Evolutionary conservation across 1,140 invertebrate species (phyloP).

Genomic region (Eriosoma lanigerum): DNA sequence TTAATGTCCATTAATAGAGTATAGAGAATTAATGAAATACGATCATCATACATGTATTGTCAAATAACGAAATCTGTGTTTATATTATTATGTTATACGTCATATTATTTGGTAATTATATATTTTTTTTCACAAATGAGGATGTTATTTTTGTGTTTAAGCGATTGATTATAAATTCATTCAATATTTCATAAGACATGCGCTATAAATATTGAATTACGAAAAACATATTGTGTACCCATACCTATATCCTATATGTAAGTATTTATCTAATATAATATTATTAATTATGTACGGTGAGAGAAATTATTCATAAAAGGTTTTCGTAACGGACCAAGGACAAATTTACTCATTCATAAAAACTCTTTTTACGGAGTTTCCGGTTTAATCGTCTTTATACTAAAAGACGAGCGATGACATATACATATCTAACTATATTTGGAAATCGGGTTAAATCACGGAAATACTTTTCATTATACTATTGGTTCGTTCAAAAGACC

Average conservation of each 20-base stretch:
- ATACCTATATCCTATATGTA: neutral
- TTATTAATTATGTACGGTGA: neutral
- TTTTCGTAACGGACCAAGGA: slow-evolving; percentile 29
- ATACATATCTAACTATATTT: neutral
- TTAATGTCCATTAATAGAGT: too few species aligned
- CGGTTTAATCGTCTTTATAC: slow-evolving; percentile 19
- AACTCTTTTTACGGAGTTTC: slow-evolving; percentile 33
- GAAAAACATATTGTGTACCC: neutral
- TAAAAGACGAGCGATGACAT: slow-evolving; percentile 1
- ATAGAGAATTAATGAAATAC: too few species aligned
- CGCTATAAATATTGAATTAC: neutral
- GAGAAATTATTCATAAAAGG: slow-evolving; percentile 29
- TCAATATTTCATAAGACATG: neutral
- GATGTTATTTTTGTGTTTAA: too few species aligned
- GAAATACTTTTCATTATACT: slow-evolving; percentile 9
- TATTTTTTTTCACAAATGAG: too few species aligned
- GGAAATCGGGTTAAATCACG: slow-evolving; percentile 40
- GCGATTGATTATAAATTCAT: neutral
- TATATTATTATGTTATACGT: too few species aligned
- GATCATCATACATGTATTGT: too few species aligned
- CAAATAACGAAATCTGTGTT: too few species aligned
- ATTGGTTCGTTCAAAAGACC: slow-evolving; percentile 22
- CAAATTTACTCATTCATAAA: neutral
- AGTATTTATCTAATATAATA: too few species aligned
- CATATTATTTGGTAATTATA: too few species aligned